A percentile compares a stretch with the other conserved stretches of the same genome.
Conservation (phyloP, 2,888 invertebrate genomes). For the Salpingus planirostris region DNA sequence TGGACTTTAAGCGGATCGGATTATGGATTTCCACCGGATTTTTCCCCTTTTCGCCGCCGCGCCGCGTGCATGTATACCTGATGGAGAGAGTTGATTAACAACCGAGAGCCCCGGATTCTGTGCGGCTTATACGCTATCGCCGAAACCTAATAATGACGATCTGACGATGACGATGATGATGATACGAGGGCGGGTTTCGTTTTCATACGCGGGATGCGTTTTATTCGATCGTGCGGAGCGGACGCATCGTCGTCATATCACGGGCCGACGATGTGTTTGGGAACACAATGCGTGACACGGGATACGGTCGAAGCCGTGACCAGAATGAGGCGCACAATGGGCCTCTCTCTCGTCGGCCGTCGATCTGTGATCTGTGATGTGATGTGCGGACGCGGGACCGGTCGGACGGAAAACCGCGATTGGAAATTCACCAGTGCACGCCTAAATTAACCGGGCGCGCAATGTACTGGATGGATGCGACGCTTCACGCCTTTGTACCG, state of each 20-base stretch:
- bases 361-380: too few species aligned
- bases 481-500: conserved; percentile 28
- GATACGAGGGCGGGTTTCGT: too few species aligned
- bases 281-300: conserved; percentile 36
- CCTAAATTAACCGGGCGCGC: conserved; percentile 36
- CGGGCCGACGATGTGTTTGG: conserved; percentile 35
- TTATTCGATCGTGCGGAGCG: conserved; percentile 31
- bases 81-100: not conserved
- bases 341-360: too few species aligned
- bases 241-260: too few species aligned
- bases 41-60: conserved; percentile 26
- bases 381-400: too few species aligned
- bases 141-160: too few species aligned
- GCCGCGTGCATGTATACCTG: conserved; percentile 19
- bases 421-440: conserved; percentile 35
- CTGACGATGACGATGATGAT: too few species aligned
- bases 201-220: conserved; percentile 18
- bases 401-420: conserved; percentile 34
- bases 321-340: conserved; percentile 33
- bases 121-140: too few species aligned
- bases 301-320: conserved; percentile 37
- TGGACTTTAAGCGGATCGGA: conserved; percentile 27
- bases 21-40: conserved; percentile 25
- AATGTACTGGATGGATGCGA: too few species aligned
- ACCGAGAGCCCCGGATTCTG: too few species aligned